Base-by-base conservation (phyloP, 2,888 invertebrate species). In the Calameuta idolon region DNA sequence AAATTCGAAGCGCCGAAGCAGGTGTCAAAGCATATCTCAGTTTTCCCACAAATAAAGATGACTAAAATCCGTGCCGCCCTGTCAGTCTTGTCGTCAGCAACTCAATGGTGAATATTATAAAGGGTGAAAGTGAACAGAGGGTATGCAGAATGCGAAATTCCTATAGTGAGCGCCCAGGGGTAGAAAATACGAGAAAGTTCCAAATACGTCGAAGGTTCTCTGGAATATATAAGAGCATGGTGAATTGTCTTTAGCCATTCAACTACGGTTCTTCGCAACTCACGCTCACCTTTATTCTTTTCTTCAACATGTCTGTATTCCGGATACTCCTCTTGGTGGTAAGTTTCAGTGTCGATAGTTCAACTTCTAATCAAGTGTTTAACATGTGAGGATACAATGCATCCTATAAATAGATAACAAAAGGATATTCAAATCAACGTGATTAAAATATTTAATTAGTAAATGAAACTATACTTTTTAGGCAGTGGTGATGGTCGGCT, bases 311-410 rank as follows among this genome's bases (percentile, higher is more conserved):
- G 78, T 75, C 73, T 75, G 35, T 75, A 68, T 73, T 75, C 73
- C 73, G 78, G 78, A 73, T 37, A 71, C 71, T 78, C 75, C 78
- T 78, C 69, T 34, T 78, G 31, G 78, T 78, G 78, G 78, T 78
- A 40, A 78, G 78, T 78, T 34, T 55, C 12, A 34, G n/a, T 34
- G 30, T 12, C 34, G 9, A 11, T 15, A 34, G 74, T 37, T 37
- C 37, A 34, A n/a, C n/a, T 31, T 71, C 11, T 11, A 71, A n/a
- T 40, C 15, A 15, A 40, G 15, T 15, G 15, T 5, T 40, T 40
- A 5, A 40, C 5, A 4, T 15, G 5, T 40, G 40, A 15, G 40
- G 15, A 40, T 15, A 40, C 15, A 40, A 15, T 40, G 40, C 15
- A 40, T 4, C 15, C 15, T 15, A 15, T 40, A 40, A 40, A 15